Conservation (phyloP, 2,113 vertebrate genomes). For the Silurus glanis region DNA sequence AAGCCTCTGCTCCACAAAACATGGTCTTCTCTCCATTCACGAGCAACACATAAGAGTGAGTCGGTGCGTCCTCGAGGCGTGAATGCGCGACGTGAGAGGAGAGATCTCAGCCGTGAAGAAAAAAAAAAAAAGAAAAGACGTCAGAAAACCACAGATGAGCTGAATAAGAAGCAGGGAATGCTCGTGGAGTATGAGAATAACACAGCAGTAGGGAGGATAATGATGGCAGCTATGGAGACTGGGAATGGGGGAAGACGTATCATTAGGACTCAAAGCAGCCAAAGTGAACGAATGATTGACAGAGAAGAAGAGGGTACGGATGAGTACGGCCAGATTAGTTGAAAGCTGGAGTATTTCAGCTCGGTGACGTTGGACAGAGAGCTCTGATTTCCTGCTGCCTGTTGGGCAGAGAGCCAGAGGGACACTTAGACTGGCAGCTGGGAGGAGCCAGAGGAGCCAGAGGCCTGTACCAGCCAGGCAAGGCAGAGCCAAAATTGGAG, state of each 20-base stretch:
- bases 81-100: conserved; percentile 11
- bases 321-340: conserved; percentile 36
- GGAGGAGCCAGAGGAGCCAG: conserved; percentile 23
- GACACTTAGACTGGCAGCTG: conserved; percentile 65
- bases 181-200: neutral
- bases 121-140: neutral
- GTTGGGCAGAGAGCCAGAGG: conserved; percentile 65
- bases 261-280: neutral
- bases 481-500: neutral
- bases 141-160: neutral
- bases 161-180: neutral
- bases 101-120: neutral
- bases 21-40: neutral
- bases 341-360: conserved; percentile 28
- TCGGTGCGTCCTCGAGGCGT: conserved; percentile 19
- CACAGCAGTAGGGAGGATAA: neutral
- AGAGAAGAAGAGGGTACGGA: neutral
- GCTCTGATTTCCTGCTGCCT: conserved; percentile 44
- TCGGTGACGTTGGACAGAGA: conserved; percentile 2
- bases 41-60: neutral
- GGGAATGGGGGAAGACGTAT: neutral
- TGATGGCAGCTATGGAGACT: conserved; percentile 1
- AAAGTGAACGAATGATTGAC: conserved; percentile 21
- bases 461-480: conserved; percentile 14
- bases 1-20: neutral